Evolutionary conservation across 2,113 vertebrate species (phyloP).

Genomic region (Sinocyclocheilus grahami): DNA sequence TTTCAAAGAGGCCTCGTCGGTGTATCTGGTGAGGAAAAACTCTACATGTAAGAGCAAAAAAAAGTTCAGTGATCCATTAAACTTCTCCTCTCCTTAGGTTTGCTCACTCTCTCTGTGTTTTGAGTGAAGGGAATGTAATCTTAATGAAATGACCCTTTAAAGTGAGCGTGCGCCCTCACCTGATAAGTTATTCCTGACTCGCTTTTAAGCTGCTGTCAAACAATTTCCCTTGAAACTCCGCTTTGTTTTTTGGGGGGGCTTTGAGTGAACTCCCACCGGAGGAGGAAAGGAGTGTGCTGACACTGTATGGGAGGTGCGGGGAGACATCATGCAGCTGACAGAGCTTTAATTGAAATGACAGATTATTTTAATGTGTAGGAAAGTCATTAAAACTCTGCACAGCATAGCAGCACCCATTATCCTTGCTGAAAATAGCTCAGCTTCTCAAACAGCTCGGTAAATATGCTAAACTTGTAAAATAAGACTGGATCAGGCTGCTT

Average conservation of each 20-base stretch:
- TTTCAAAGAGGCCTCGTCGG: slow-evolving; percentile 19
- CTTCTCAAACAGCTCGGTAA: slow-evolving; percentile 39
- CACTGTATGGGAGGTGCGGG: slow-evolving; percentile 63
- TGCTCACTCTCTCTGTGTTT: slow-evolving; percentile 69
- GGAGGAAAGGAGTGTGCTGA: slow-evolving; percentile 62
- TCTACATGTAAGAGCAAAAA: slow-evolving; percentile 70
- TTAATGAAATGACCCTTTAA: slow-evolving; percentile 80
- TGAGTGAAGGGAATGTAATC: slow-evolving; percentile 78
- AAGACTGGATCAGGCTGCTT: slow-evolving; percentile 12
- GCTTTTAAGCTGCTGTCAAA: slow-evolving; percentile 82
- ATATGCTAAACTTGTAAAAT: slow-evolving; percentile 39
- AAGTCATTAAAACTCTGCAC: slow-evolving; percentile 78
- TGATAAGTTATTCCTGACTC: slow-evolving; percentile 81
- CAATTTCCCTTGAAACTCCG: slow-evolving; percentile 77
- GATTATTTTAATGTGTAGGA: slow-evolving; percentile 82
- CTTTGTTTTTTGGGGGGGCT: slow-evolving; percentile 77
- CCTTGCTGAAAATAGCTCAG: slow-evolving; percentile 54
- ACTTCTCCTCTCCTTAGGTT: slow-evolving; percentile 57
- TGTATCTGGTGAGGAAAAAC: slow-evolving; percentile 60
- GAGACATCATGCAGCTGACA: slow-evolving; percentile 76
- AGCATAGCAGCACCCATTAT: slow-evolving; percentile 51
- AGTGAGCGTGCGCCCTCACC: slow-evolving; percentile 76
- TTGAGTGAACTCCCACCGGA: slow-evolving; percentile 79
- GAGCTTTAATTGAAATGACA: slow-evolving; percentile 82
- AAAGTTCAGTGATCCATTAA: slow-evolving; percentile 78